phyloP scores from a whole-genome alignment of 2,888 invertebrate genomes.

The Drepana falcataria region DNA sequence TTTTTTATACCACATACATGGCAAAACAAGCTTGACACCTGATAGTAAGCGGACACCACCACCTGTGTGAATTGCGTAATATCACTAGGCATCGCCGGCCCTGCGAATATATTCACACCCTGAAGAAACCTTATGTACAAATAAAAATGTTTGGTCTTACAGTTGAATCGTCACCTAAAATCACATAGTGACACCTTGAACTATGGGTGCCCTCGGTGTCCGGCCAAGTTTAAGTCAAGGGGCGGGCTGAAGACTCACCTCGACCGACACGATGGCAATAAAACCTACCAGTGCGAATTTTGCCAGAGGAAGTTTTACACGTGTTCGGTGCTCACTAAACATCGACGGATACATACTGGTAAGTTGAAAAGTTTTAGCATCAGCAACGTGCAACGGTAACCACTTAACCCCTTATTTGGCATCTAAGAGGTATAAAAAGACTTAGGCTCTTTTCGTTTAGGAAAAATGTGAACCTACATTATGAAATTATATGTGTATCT shows the following conservation, averaged over 20 bases:
- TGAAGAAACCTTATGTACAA: background rate
- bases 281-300: conserved; percentile 53
- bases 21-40: no score
- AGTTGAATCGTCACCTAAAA: conserved; percentile 42
- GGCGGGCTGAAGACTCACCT: conserved; percentile 31
- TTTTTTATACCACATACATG: background rate
- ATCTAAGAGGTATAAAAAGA: no score
- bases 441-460: no score
- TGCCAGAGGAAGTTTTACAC: conserved; percentile 61
- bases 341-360: conserved; percentile 69
- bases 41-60: no score
- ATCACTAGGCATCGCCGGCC: no score
- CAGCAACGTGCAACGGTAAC: no score
- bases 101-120: no score
- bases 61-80: no score
- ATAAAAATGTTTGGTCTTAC: no score
- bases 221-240: conserved; percentile 33
- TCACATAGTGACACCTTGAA: conserved; percentile 26
- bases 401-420: no score
- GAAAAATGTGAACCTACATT: no score
- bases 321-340: conserved; percentile 51
- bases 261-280: conserved; percentile 56
- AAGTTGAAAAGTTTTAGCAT: background rate
- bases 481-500: no score
- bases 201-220: conserved; percentile 49